phyloP scores from a whole-genome alignment of 2,888 invertebrate species.

The Molanna angustata region DNA sequence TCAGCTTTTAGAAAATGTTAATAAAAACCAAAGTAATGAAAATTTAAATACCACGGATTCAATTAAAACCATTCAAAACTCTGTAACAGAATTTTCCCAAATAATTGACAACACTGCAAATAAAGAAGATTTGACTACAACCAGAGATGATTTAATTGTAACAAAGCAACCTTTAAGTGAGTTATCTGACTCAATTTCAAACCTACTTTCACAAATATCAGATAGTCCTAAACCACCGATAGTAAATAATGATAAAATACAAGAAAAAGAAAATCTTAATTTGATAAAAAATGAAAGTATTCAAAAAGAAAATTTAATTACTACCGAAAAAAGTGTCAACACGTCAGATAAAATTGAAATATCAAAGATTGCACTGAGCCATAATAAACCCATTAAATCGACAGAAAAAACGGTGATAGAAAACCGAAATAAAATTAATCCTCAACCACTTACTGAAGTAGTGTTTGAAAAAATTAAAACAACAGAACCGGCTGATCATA shows the following conservation, averaged over 20 bases:
- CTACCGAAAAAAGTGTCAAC: too few relatives aligned
- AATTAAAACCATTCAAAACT: not conserved
- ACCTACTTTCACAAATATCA: constrained; percentile 52
- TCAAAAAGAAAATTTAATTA: too few relatives aligned
- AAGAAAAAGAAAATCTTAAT: not conserved
- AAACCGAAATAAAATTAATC: not conserved
- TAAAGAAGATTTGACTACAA: constrained; percentile 6
- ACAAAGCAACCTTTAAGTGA: constrained; percentile 15
- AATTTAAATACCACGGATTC: too few relatives aligned
- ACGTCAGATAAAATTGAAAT: not conserved
- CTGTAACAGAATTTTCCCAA: not conserved
- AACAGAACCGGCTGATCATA: not conserved
- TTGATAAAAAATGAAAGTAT: too few relatives aligned
- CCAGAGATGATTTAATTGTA: not conserved
- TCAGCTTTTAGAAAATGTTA: too few relatives aligned
- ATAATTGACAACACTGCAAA: not conserved
- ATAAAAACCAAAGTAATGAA: too few relatives aligned
- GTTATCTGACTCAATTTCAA: constrained; percentile 48
- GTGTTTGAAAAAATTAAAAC: not conserved
- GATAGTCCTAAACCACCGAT: constrained; percentile 42
- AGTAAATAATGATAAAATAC: not conserved
- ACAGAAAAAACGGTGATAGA: not conserved
- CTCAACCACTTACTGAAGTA: not conserved
- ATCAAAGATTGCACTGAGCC: constrained; percentile 4
- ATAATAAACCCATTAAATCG: not conserved